Conservation (phyloP, 1,140 invertebrate species). For the Steinernema khuongi region DNA sequence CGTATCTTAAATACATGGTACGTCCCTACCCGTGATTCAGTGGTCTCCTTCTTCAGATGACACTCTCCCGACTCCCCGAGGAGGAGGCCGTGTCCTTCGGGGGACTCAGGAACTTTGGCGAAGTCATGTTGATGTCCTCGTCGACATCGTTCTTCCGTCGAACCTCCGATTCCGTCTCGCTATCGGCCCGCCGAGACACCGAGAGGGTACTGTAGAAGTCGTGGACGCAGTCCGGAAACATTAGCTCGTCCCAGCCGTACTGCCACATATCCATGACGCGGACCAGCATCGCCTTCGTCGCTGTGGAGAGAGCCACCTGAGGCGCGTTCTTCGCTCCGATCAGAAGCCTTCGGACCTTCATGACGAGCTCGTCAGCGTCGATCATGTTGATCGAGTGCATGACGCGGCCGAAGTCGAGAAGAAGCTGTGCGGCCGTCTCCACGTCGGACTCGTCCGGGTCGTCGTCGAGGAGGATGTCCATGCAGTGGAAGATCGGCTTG, state of each 20-base stretch:
- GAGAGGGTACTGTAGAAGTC: neutral
- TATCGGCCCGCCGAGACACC: neutral
- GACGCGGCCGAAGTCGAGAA: constrained; percentile 22
- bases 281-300: neutral
- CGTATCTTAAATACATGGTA: neutral
- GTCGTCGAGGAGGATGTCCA: constrained; percentile 28
- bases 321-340: neutral
- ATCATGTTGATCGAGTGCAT: constrained; percentile 28
- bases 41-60: neutral
- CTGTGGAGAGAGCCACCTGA: neutral
- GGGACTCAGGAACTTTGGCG: neutral
- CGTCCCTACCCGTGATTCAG: neutral
- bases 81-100: neutral
- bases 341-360: constrained; percentile 26
- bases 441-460: constrained; percentile 27
- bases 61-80: neutral
- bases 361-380: constrained; percentile 25
- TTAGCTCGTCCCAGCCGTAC: neutral
- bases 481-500: constrained; percentile 30
- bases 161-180: neutral
- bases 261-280: neutral
- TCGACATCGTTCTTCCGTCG: neutral
- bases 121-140: neutral
- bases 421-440: constrained; percentile 27
- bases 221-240: constrained; percentile 6